A percentile compares a stretch with the other conserved stretches of the same genome.
phyloP scores from a whole-genome alignment of 2,888 invertebrate genomes.

The Microctonus hyperodae region DNA sequence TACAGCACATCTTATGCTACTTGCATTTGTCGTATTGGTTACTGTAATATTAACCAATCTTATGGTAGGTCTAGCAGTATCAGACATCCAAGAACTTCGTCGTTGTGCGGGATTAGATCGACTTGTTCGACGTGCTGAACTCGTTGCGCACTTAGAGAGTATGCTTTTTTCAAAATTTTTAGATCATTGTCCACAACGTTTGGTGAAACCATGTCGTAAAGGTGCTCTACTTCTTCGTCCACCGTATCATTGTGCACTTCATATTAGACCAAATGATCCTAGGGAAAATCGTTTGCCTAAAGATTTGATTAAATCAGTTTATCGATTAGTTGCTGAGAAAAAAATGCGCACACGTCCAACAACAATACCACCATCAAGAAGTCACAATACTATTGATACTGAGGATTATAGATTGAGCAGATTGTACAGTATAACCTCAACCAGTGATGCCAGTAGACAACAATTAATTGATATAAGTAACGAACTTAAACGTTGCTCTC shows the following conservation, averaged over 20 bases:
- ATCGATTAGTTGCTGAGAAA: conserved; percentile 76
- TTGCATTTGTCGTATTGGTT: conserved; percentile 79
- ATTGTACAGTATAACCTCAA: conserved; percentile 47
- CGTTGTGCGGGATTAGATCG: conserved; percentile 82
- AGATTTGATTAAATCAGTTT: conserved; percentile 76
- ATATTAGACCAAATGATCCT: conserved; percentile 84
- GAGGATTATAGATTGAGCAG: conserved; percentile 45
- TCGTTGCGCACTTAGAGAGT: conserved; percentile 83
- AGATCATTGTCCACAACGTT: conserved; percentile 71
- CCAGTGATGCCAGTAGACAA: conserved; percentile 48
- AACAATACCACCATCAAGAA: conserved; percentile 30
- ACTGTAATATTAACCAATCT: conserved; percentile 85
- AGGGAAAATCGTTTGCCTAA: conserved; percentile 79
- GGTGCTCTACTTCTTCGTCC: conserved; percentile 80
- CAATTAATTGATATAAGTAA: conserved; percentile 50
- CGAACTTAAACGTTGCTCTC: conserved; percentile 52
- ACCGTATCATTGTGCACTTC: conserved; percentile 75
- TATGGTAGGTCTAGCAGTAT: conserved; percentile 85
- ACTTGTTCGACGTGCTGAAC: conserved; percentile 80
- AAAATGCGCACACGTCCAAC: conserved; percentile 59
- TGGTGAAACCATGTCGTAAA: conserved; percentile 73
- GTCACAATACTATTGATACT: conserved; percentile 32
- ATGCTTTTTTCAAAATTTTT: conserved; percentile 81
- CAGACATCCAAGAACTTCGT: conserved; percentile 83
- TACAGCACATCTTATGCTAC: conserved; percentile 78